Evolutionary conservation across 2,113 vertebrate genomes (phyloP).

Genomic region (Castor canadensis): DNA sequence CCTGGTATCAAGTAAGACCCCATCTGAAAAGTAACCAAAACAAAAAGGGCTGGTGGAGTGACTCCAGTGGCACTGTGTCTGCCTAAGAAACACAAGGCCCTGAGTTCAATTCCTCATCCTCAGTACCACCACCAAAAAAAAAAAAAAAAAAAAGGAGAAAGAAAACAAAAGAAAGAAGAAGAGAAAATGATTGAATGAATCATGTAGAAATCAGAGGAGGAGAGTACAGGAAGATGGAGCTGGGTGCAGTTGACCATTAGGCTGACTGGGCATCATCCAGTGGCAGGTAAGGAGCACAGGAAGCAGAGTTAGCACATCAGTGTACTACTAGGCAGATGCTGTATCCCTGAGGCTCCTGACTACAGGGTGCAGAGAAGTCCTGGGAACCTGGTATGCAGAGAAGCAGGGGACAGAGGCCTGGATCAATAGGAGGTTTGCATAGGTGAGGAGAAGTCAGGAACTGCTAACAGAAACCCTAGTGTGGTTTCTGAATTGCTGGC

Average conservation of each 20-base stretch:
- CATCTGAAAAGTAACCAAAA: no score
- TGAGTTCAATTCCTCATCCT: no score
- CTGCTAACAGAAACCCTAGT: no score
- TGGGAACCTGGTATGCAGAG: not conserved
- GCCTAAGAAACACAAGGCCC: no score
- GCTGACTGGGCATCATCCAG: not conserved
- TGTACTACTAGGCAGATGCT: not conserved
- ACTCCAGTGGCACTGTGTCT: no score
- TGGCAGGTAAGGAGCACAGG: not conserved
- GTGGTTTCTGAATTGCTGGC: not conserved
- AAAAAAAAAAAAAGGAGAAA: no score
- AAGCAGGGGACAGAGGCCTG: rapidly evolving
- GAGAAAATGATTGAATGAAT: no score
- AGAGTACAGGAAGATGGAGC: not conserved
- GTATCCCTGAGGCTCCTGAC: not conserved
- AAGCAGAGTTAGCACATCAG: not conserved
- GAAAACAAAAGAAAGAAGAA: no score
- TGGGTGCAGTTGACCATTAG: not conserved
- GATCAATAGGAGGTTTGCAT: not conserved
- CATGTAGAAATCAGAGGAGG: no score
- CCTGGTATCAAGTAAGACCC: no score
- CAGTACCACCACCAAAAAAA: no score
- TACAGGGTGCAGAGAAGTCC: not conserved
- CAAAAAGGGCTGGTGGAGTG: no score
- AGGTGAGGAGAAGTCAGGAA: not conserved